These are phyloP conservation scores for Muscidifurax raptorellus DNA, from an alignment of 1,140 invertebrate species.

Conservation along the genomic window DNA sequence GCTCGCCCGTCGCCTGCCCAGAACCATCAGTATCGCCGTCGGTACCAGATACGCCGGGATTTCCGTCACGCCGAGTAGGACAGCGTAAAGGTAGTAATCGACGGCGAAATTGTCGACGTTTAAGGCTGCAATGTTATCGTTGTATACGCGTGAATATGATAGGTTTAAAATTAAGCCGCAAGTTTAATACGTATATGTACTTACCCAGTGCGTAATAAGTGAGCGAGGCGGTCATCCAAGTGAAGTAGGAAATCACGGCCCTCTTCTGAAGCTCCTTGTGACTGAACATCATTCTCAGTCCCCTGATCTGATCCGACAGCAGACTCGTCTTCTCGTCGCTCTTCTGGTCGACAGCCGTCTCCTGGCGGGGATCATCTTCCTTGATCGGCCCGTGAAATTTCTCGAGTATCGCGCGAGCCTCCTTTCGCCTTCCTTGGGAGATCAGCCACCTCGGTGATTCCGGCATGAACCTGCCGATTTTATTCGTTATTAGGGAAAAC, in stretches of 20 bases:
- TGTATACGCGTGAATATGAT: too few species aligned
- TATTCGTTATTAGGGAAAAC: too few species aligned
- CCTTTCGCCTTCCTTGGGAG: conserved; percentile 63
- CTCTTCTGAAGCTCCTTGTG: conserved; percentile 63
- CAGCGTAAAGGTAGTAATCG: conserved; percentile 73
- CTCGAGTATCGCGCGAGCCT: conserved; percentile 63
- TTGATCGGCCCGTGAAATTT: conserved; percentile 51
- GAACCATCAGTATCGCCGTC: conserved; percentile 70
- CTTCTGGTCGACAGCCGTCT: not conserved
- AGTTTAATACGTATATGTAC: too few species aligned
- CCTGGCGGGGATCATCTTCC: not conserved
- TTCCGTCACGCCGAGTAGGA: conserved; percentile 74
- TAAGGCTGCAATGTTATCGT: conserved; percentile 70
- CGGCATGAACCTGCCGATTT: conserved; percentile 67
- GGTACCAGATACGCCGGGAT: conserved; percentile 76
- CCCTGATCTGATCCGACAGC: conserved; percentile 39
- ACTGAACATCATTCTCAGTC: conserved; percentile 51
- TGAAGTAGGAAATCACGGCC: conserved; percentile 64
- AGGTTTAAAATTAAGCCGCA: too few species aligned
- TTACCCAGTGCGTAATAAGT: conserved; percentile 74
- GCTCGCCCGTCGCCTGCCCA: conserved; percentile 71
- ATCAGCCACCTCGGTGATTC: conserved; percentile 75
- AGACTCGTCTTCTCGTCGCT: not conserved
- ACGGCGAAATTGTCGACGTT: conserved; percentile 75
- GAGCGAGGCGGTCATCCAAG: conserved; percentile 74